Evolutionary conservation across 2,888 invertebrate genomes (phyloP).

Genomic region (Acrobasis consociella): DNA sequence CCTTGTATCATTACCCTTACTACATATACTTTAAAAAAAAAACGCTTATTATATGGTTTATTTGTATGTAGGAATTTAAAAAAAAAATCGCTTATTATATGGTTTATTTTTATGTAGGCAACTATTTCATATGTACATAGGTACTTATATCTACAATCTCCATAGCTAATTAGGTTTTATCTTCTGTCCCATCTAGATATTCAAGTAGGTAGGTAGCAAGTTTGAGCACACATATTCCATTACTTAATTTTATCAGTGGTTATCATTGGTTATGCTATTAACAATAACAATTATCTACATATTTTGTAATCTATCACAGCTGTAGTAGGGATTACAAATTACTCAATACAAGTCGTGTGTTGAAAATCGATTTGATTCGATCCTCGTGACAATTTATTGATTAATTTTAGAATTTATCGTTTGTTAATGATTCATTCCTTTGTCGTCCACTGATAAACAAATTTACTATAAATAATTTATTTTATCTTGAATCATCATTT

Average conservation of each 20-base stretch:
- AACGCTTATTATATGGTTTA: no score
- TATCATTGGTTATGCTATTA: neutral
- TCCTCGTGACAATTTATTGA: neutral
- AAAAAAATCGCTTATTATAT: no score
- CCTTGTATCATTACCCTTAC: no score
- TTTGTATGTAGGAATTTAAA: no score
- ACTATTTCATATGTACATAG: no score
- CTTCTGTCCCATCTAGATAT: neutral
- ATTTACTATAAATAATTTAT: no score
- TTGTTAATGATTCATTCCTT: neutral
- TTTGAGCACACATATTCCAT: no score
- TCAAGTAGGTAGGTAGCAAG: neutral
- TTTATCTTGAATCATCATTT: no score
- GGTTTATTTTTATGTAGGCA: no score
- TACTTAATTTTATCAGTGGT: neutral
- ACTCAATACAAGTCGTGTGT: slow-evolving; percentile 2
- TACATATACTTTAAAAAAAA: no score
- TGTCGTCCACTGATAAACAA: neutral
- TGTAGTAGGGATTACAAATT: neutral
- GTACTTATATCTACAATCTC: no score
- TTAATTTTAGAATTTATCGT: neutral
- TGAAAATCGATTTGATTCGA: neutral
- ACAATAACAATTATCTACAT: neutral
- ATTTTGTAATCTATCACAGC: neutral
- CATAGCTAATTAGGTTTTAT: no score